Evolutionary conservation across 30 jellyfish, hydroid and myxozoan genomes (phyloP).

Genomic region (Nemopilema nomurai): DNA sequence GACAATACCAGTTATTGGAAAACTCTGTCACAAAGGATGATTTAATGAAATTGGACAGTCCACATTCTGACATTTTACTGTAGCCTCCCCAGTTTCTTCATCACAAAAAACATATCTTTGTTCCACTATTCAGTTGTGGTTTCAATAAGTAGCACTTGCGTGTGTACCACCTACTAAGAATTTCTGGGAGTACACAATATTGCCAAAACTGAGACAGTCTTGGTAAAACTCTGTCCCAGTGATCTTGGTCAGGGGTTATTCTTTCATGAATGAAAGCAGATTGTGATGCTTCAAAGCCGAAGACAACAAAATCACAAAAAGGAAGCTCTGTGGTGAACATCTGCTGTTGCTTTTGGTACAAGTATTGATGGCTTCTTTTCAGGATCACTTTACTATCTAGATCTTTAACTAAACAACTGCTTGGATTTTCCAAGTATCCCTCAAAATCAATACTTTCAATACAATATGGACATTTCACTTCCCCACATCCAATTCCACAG

Average conservation of each 20-base stretch:
- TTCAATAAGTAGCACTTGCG: slow-evolving; percentile 27
- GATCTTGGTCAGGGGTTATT: slow-evolving; percentile 43
- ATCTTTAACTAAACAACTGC: slow-evolving; percentile 26
- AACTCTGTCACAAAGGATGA: slow-evolving; percentile 50
- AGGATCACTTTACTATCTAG: slow-evolving; percentile 29
- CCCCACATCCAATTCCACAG: slow-evolving; percentile 57
- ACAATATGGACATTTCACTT: slow-evolving; percentile 34
- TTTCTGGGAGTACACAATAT: slow-evolving; percentile 46
- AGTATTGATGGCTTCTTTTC: slow-evolving; percentile 39
- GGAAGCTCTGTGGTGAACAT: slow-evolving; percentile 49
- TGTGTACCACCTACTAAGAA: slow-evolving; percentile 51
- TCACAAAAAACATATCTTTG: slow-evolving; percentile 39
- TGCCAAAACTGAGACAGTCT: slow-evolving; percentile 36
- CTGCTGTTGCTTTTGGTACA: slow-evolving; percentile 62
- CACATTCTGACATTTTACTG: slow-evolving; percentile 43
- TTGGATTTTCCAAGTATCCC: slow-evolving; percentile 14
- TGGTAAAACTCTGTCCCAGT: slow-evolving; percentile 48
- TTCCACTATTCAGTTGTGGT: slow-evolving; percentile 23
- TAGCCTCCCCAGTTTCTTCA: slow-evolving; percentile 54
- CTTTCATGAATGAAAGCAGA: slow-evolving; percentile 54
- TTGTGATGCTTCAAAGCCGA: slow-evolving; percentile 33
- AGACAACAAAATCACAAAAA: slow-evolving; percentile 64
- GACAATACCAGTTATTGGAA: slow-evolving; percentile 54
- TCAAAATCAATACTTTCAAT: slow-evolving; percentile 11
- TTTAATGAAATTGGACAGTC: slow-evolving; percentile 47